Conservation (phyloP, 2,113 vertebrate species). For the Strigops habroptila region DNA sequence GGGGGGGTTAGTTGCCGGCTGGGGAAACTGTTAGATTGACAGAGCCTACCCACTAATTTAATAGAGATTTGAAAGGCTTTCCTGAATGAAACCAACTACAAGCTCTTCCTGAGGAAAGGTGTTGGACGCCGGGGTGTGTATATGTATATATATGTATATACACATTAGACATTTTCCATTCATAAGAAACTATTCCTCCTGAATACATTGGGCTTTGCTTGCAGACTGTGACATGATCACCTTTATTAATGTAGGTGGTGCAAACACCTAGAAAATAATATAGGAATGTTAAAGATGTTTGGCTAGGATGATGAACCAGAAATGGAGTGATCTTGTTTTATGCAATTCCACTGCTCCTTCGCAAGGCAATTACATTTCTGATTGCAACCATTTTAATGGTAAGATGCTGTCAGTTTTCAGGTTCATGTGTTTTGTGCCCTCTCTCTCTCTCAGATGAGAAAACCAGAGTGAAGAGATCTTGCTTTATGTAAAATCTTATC, state of each 20-base stretch:
- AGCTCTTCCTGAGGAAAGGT: background rate
- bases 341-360: background rate
- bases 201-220: background rate
- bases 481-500: background rate
- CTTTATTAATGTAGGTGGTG: background rate
- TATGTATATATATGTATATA: background rate
- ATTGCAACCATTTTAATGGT: background rate
- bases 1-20: background rate
- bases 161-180: background rate
- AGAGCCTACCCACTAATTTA: constrained; percentile 26
- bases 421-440: background rate
- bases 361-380: background rate
- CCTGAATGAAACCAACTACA: constrained; percentile 7
- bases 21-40: constrained; percentile 4
- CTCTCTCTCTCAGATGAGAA: background rate
- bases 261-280: background rate
- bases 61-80: constrained; percentile 39
- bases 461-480: background rate
- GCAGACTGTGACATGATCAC: background rate
- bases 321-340: background rate
- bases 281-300: background rate
- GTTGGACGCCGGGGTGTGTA: background rate
- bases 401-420: background rate
- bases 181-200: background rate
- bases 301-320: background rate